Evolutionary conservation across 1,140 invertebrate species (phyloP).

Genomic region (Nephila pilipes): DNA sequence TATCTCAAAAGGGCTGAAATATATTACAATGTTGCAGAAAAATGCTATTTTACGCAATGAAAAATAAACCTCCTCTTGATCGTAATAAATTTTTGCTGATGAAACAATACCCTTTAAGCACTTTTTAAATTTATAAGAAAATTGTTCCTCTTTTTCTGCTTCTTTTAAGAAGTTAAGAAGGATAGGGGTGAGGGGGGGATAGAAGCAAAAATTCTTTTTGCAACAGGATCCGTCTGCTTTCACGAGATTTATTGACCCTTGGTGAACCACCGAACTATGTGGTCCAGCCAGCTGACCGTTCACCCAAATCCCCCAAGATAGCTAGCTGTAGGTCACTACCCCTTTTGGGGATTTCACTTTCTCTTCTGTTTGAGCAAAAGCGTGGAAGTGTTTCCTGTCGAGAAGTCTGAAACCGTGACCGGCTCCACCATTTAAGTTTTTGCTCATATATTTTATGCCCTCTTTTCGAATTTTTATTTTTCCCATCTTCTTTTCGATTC

Average conservation of each 20-base stretch:
- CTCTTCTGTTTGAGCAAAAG: conserved; percentile 20
- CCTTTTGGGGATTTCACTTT: conserved; percentile 60
- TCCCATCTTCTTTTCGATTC: background rate
- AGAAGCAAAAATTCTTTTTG: background rate
- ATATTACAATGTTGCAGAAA: no score
- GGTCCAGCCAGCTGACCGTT: conserved; percentile 66
- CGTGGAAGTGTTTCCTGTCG: conserved; percentile 72
- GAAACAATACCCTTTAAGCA: background rate
- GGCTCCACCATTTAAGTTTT: conserved; percentile 29
- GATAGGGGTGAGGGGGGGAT: background rate
- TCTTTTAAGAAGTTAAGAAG: background rate
- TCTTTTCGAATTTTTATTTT: background rate
- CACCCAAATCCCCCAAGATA: conserved; percentile 55
- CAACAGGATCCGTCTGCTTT: background rate
- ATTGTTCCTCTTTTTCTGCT: no score
- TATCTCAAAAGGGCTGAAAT: no score
- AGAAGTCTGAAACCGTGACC: conserved; percentile 55
- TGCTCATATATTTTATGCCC: background rate
- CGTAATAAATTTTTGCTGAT: no score
- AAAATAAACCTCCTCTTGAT: no score
- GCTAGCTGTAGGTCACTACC: conserved; percentile 60
- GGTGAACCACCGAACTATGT: conserved; percentile 13
- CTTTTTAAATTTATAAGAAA: background rate
- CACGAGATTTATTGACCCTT: background rate
- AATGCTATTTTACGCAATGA: no score